Base-by-base conservation (phyloP, 2,113 vertebrate genomes). In the Poecile atricapillus region DNA sequence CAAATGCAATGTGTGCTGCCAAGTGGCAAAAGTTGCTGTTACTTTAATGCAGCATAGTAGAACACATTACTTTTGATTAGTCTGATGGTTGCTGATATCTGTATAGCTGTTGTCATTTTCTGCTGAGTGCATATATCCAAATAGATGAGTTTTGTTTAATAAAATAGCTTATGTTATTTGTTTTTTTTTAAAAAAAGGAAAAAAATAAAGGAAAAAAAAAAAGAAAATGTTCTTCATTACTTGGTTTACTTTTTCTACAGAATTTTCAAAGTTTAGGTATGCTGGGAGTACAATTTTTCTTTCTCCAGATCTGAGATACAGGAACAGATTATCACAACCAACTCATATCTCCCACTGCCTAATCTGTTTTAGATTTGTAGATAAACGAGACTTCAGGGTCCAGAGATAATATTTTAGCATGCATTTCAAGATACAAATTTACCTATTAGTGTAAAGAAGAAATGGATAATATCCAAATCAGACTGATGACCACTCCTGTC, bases 201-300 rank as follows among this genome's bases (percentile, higher is more conserved):
- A 3, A 13, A 6, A 15, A 5, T 3, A 23, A 6, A 15, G 27
- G 5, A 9, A 6, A 20, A 9, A 10, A 5, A 2, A 8, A 22
- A 28, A 44, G 1, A 68, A 47, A 18, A 39, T 0, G 0, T 58
- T 75, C 24, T 20, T 20, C 5, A 7, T 60, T 67, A 30, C 1
- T 59, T 78, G 11, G 7, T 68, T 43, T 62, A 15, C 13, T 71
- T 86, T 35, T 69, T 21, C 35, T 71, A 18, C 13, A 65, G 44
- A 83, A 31, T 64, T 82, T 15, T 67, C 27, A 6, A 67, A 55
- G 14, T 87, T 81, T 83, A 59, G 25, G 3, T 71, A 27, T 62
- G 7, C 31, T 60, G 20, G 9, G 8, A 79, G 7, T 71, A 37
- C 30, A 35, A 12, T 24, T 81, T 75, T 24, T 33, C 30, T 39